Evolutionary conservation across 2,797 vertebrate species (phyloP), one percentile per base, ranked within the genome.

Genomic region (Pipistrellus pygmaeus): DNA sequence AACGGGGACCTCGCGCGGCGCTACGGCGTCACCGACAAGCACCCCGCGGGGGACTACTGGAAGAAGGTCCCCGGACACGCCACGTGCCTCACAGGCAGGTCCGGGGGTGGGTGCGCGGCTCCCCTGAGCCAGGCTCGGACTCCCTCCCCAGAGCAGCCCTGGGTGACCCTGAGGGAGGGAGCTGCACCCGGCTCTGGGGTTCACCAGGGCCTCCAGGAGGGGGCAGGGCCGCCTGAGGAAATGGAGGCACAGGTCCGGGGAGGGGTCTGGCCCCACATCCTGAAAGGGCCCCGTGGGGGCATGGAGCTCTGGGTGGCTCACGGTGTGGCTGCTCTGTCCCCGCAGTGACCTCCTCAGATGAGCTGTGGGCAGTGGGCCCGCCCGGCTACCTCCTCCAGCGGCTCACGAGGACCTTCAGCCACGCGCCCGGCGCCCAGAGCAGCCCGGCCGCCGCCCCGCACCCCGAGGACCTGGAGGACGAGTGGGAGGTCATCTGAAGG

Each of bases 21-120:
- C 0, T 99, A 99, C 0, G 99, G 99, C 5, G 51, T 99, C 97
- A 99, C 99, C 0, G 99, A 99, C 90, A 99, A 98, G 92, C 99
- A 99, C 95, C 98, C 99, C 0, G 99, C 99, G 0, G 99, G 99
- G 83, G 99, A 99, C 91, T 99, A 99, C 98, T 99, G 99, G 99
- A 99, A 99, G 97, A 99, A 99, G 96, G 99, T 99, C 69, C 99
- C 99, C 0, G 99, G 99, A 17, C 98, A 95, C 0, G 98, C 98
- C 90, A 97, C 98, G 5, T 99, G 98, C 96, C 96, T 99, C 82
- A 99, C 99, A 97, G 99, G 99, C 98, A 95, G 98, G 98, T 96
- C 84, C 66, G 8, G 0, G 93, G 0, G 5, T 10, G 1, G 64
- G 57, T 21, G 1, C 1, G 0, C 1, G 0, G 14, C 46, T 4